A percentile compares a stretch with the other conserved stretches of the same genome.
phyloP scores from a whole-genome alignment of 2,113 vertebrate genomes.

The Microtus montanus region DNA sequence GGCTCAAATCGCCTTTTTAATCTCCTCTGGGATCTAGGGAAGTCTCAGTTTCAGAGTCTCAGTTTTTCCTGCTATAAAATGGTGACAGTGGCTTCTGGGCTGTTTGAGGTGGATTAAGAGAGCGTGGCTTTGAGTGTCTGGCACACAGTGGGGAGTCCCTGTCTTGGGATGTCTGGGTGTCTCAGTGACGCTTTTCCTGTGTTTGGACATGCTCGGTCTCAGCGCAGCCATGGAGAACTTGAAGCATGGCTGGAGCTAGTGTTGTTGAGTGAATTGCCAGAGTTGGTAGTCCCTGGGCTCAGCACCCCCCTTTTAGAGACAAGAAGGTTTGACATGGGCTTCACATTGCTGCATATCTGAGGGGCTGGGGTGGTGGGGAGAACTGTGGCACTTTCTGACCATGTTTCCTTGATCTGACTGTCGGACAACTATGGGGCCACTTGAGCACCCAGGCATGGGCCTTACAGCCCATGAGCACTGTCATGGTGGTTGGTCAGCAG shows the following conservation, averaged over 20 bases:
- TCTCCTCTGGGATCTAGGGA: not conserved
- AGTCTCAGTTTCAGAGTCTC: conserved; percentile 15
- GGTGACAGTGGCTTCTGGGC: not conserved
- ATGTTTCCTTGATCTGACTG: not conserved
- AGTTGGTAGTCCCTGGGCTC: not conserved
- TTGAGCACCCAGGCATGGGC: not conserved
- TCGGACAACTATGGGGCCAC: not conserved
- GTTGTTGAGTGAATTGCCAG: not conserved
- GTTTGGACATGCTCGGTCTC: not conserved
- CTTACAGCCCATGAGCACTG: not conserved
- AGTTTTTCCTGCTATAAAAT: conserved; percentile 20
- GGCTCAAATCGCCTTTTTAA: not conserved
- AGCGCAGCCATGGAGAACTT: not conserved
- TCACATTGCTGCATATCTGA: not conserved
- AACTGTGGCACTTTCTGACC: not conserved
- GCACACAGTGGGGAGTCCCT: not conserved
- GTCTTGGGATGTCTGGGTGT: not conserved
- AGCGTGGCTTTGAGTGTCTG: not conserved
- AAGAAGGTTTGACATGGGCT: conserved; percentile 2
- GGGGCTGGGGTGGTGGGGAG: not conserved
- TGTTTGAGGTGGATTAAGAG: not conserved
- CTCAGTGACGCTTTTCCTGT: not conserved
- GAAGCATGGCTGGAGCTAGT: not conserved
- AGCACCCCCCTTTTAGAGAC: not conserved
- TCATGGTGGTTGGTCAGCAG: not conserved